A percentile compares a stretch with the other conserved stretches of the same genome.
These are phyloP conservation scores for Parasteatoda tepidariorum DNA, from an alignment of 1,140 invertebrate species.

Conservation along the genomic window DNA sequence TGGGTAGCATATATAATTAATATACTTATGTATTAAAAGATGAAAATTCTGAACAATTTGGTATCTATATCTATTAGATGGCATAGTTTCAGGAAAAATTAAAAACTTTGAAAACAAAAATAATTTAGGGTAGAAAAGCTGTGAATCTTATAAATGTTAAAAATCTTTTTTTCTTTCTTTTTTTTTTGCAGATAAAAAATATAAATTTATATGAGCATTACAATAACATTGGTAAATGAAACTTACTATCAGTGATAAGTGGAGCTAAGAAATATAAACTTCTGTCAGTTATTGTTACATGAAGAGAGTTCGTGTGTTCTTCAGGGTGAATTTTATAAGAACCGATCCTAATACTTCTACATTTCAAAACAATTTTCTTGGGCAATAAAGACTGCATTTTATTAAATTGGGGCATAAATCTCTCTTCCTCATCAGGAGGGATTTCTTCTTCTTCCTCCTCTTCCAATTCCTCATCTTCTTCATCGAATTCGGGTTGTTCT, in stretches of 20 bases:
- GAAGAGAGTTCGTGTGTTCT: neutral
- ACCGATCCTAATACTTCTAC: constrained; percentile 43
- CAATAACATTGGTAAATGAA: too few species aligned
- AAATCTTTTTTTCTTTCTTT: too few species aligned
- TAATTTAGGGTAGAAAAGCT: too few species aligned
- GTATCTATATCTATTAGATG: too few species aligned
- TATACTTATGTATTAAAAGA: too few species aligned
- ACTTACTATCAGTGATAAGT: constrained; percentile 24
- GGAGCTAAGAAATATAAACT: constrained; percentile 15
- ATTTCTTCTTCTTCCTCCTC: constrained; percentile 21
- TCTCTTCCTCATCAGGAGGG: neutral
- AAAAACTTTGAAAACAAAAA: too few species aligned
- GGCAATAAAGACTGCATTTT: neutral
- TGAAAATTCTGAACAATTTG: too few species aligned
- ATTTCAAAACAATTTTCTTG: neutral
- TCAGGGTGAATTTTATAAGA: constrained; percentile 31
- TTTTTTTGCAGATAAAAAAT: too few species aligned
- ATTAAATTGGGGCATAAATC: neutral
- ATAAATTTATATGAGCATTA: too few species aligned
- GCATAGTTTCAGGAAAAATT: too few species aligned
- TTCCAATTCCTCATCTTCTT: constrained; percentile 9
- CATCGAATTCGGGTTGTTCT: neutral
- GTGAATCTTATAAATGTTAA: too few species aligned
- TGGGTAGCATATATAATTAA: too few species aligned
- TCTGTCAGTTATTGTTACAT: neutral